Evolutionary conservation across 2,888 invertebrate genomes (phyloP), one percentile per base, ranked within the genome.

Genomic region (Melieria picta): DNA sequence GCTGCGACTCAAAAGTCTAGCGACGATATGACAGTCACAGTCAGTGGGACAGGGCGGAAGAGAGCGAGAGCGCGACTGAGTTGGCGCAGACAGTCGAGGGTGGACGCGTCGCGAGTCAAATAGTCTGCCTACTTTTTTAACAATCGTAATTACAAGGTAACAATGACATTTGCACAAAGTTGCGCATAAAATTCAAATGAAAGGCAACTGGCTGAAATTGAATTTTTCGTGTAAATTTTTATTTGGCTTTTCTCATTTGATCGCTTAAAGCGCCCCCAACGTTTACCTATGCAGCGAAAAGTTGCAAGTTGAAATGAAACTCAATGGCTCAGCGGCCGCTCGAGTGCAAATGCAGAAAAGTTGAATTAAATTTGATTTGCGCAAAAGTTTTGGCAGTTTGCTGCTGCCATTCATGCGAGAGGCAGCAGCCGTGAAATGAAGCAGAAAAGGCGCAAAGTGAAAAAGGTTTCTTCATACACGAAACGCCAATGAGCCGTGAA

Each of bases 141-240:
- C 72, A 72, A 69, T 65, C 69, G 72, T 68, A 72, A 72, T 72
- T 72, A 72, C 72, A 69, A 46, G 72, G 68, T 69, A 72, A 60
- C 60, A 69, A 72, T 72, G 72, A 69, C 72, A 72, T 72, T 72
- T 69, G 64, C 45, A 60, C 64, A 72, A 72, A 72, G 72, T 72
- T 72, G 72, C 63, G 30, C 58, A 16, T 13, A 48, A 62, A 16
- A 62, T 47, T 30, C 1, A 62, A 10, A 62, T 6, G 4, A 48
- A 63, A 45, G 30, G 30, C 9, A 63, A 16, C 5, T n/a, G 30
- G 13, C 52, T 10, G 43, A 42, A 16, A 11, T 11, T 50, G 30
- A 30, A 30, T 30, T 30, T 30, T 30, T 30, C 30, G 30, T 30
- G 30, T 30, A 1, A 30, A 30, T 30, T 30, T 2, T 2, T 30